A percentile compares a stretch with the other conserved stretches of the same genome.
These are phyloP conservation scores for Andricus curvator DNA, from an alignment of 2,888 invertebrate genomes.

Conservation along the genomic window DNA sequence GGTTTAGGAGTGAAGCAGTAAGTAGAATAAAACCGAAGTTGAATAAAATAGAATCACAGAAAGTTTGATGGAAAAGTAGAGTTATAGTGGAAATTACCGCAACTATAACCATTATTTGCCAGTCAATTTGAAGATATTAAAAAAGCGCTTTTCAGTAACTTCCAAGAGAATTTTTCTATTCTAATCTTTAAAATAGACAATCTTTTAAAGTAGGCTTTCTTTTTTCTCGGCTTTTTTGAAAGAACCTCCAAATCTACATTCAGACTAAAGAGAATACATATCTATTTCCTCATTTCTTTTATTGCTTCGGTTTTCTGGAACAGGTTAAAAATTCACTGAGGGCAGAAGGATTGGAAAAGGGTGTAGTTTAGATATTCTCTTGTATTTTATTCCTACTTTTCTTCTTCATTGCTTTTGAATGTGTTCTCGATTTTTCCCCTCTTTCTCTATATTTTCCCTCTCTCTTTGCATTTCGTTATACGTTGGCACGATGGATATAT, in stretches of 20 bases:
- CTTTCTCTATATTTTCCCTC: conserved; percentile 11
- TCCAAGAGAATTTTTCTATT: background rate
- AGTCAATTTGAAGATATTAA: too few relatives aligned
- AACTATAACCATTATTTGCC: too few relatives aligned
- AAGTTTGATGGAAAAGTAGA: too few relatives aligned
- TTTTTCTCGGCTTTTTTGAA: background rate
- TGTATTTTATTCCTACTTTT: background rate
- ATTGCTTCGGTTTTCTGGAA: background rate
- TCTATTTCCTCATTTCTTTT: background rate
- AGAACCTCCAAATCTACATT: background rate
- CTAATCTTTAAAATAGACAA: background rate
- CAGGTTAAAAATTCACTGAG: background rate
- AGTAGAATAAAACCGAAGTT: too few relatives aligned
- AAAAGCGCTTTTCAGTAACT: too few relatives aligned
- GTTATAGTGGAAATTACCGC: too few relatives aligned
- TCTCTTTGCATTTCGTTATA: conserved; percentile 25
- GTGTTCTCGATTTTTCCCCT: background rate
- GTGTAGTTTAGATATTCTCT: background rate
- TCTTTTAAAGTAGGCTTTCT: background rate
- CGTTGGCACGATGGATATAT: conserved; percentile 54
- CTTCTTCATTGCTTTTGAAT: background rate
- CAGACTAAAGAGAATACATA: background rate
- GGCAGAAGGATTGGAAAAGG: background rate
- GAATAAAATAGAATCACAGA: too few relatives aligned
- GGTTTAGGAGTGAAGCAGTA: too few relatives aligned